Evolutionary conservation across 2,113 vertebrate genomes (phyloP).

Genomic region (Chlorodrepanis virens): DNA sequence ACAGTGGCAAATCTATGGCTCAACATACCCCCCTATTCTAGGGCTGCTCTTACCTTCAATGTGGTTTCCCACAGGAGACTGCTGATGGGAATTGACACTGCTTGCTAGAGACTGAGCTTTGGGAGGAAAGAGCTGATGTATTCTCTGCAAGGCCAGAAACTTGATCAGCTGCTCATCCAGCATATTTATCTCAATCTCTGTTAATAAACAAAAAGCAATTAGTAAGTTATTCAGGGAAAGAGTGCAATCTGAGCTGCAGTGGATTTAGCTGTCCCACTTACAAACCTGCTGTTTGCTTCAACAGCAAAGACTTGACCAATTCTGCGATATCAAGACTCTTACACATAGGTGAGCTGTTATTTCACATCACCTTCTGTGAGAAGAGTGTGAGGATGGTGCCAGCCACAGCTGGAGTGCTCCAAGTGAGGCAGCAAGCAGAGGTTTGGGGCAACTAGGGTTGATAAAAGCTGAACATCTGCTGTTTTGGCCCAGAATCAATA

Average conservation of each 20-base stretch:
- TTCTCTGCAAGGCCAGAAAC: conserved; percentile 94
- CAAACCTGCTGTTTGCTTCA: neutral
- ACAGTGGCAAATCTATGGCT: neutral
- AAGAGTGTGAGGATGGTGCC: neutral
- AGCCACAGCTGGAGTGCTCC: neutral
- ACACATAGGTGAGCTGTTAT: neutral
- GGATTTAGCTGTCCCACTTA: neutral
- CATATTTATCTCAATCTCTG: conserved; percentile 92
- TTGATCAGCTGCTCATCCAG: conserved; percentile 92
- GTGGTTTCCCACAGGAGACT: conserved; percentile 69
- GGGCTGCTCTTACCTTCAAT: conserved; percentile 76
- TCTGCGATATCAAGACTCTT: neutral
- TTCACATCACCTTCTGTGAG: neutral
- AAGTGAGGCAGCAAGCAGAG: neutral
- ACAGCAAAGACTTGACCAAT: neutral
- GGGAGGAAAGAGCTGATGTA: conserved; percentile 91
- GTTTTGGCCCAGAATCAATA: neutral
- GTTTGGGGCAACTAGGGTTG: neutral
- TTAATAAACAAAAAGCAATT: conserved; percentile 66
- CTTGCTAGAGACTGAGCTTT: conserved; percentile 76
- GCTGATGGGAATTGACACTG: conserved; percentile 69
- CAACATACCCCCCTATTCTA: neutral
- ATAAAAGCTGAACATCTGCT: neutral
- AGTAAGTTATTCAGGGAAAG: neutral
- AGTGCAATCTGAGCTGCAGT: neutral